phyloP scores from a whole-genome alignment of 2,113 vertebrate genomes.

The Procavia capensis region DNA sequence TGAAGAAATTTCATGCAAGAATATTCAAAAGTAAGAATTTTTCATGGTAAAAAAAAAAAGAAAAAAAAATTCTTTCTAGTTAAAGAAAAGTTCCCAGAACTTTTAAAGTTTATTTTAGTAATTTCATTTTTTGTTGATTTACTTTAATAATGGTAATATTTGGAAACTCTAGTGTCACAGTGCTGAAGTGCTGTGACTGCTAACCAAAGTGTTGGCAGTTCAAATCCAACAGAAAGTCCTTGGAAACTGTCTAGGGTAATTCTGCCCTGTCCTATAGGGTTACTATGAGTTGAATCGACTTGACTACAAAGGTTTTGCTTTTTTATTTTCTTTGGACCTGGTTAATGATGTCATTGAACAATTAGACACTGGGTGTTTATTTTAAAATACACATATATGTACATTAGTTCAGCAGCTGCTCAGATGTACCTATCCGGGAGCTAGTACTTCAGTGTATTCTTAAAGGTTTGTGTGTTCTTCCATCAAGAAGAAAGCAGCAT shows the following conservation, averaged over 20 bases:
- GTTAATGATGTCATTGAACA: slow-evolving; percentile 80
- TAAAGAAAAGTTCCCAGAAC: slow-evolving; percentile 37
- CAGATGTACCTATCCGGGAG: slow-evolving; percentile 66
- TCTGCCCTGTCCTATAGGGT: no score
- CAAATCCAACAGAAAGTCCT: no score
- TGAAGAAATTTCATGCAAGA: background rate
- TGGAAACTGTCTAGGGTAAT: no score
- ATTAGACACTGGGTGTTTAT: slow-evolving; percentile 71
- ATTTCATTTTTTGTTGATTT: slow-evolving; percentile 73
- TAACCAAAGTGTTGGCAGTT: no score
- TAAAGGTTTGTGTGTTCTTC: slow-evolving; percentile 78
- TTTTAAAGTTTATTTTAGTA: slow-evolving; percentile 74
- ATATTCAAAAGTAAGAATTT: background rate
- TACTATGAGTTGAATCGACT: no score
- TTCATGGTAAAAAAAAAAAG: background rate
- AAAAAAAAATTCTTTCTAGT: background rate
- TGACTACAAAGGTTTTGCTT: no score
- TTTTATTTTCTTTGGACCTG: no score
- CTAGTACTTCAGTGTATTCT: slow-evolving; percentile 66
- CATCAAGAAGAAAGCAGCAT: slow-evolving; percentile 66
- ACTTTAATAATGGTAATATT: slow-evolving; percentile 65
- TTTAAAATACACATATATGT: background rate
- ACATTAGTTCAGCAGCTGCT: slow-evolving; percentile 66
- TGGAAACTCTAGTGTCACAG: no score
- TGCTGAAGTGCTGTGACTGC: no score